Evolutionary conservation across 2,797 vertebrate species (phyloP).

Genomic region (Myripristis murdjan): DNA sequence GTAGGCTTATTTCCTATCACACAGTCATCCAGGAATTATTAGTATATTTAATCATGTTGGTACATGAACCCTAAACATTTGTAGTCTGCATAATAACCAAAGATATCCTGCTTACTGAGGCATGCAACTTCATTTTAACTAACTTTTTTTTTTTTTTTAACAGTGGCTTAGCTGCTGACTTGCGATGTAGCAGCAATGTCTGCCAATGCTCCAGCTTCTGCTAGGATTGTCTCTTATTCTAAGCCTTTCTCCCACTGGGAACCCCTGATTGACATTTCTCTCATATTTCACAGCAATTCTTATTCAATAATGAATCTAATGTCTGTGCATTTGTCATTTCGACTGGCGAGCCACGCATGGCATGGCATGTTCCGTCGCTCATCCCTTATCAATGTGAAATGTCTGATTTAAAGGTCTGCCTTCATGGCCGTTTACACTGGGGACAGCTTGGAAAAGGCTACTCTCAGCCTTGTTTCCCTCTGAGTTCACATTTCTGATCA

Average conservation of each 20-base stretch:
- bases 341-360: slow-evolving; percentile 42
- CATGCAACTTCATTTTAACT: neutral
- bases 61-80: no score
- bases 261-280: slow-evolving; percentile 19
- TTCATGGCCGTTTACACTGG: slow-evolving; percentile 39
- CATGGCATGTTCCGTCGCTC: slow-evolving; percentile 46
- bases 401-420: slow-evolving; percentile 42
- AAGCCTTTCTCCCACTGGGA: slow-evolving; percentile 23
- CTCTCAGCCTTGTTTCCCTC: slow-evolving; percentile 13
- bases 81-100: neutral
- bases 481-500: slow-evolving; percentile 15
- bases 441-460: slow-evolving; percentile 42
- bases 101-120: neutral
- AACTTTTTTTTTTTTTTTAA: slow-evolving; percentile 2
- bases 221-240: slow-evolving; percentile 13
- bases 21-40: neutral
- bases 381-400: slow-evolving; percentile 48
- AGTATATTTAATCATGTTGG: no score
- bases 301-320: slow-evolving; percentile 58
- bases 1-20: neutral
- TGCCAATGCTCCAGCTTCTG: slow-evolving; percentile 17
- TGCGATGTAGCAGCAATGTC: neutral
- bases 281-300: slow-evolving; percentile 29
- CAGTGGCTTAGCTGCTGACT: no score
- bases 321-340: slow-evolving; percentile 57